These are phyloP conservation scores for Myrmophylax atrothorax DNA, from an alignment of 2,113 vertebrate species.

Conservation along the genomic window DNA sequence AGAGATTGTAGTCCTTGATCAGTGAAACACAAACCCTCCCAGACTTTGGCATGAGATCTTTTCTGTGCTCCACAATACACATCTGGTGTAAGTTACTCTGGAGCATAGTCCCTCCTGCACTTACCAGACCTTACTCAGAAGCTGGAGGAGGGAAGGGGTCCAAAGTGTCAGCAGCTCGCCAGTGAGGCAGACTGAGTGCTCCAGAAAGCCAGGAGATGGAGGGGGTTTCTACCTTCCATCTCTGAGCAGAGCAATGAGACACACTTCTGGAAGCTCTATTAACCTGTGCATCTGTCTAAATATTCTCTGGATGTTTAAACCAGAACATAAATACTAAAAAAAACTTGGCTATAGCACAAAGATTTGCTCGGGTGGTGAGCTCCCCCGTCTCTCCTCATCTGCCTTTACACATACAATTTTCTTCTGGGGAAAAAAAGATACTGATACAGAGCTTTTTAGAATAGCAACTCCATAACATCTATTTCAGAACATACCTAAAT, in stretches of 20 bases:
- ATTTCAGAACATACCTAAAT: conserved; percentile 3
- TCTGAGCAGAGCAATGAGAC: not conserved
- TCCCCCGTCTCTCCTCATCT: not conserved
- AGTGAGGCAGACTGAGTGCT: not conserved
- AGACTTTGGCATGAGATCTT: not conserved
- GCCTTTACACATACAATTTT: not conserved
- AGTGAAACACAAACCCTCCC: not conserved
- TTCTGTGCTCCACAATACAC: not conserved
- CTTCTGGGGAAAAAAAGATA: not conserved
- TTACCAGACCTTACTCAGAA: not conserved
- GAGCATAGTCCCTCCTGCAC: not conserved
- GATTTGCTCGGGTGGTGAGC: not conserved
- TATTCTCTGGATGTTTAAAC: not conserved
- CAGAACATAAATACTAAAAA: not conserved
- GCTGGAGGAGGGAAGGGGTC: not conserved
- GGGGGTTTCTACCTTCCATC: not conserved
- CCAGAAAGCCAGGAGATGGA: not conserved
- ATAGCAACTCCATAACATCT: not conserved
- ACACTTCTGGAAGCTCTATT: not conserved
- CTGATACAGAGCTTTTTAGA: not conserved
- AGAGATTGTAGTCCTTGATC: not conserved
- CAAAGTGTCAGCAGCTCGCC: not conserved
- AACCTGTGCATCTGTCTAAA: not conserved
- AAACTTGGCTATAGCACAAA: not conserved
- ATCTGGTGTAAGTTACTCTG: not conserved